A percentile compares a stretch with the other conserved stretches of the same genome.
Evolutionary conservation across 2,797 vertebrate species (phyloP).

Genomic region (Eupleurogrammus muticus): DNA sequence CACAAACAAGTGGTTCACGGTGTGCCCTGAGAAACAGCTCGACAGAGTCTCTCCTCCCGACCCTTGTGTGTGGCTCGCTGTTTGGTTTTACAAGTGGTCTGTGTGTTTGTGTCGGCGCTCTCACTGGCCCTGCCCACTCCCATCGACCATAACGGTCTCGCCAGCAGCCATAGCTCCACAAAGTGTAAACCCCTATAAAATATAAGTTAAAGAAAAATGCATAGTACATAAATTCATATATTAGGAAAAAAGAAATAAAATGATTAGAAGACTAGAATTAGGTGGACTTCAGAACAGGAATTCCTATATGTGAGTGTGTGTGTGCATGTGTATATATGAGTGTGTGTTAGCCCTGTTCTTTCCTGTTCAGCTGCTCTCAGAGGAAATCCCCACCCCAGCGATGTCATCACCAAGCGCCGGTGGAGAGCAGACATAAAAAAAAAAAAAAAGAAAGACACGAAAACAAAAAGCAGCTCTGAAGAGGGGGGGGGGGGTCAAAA

Average conservation of each 20-base stretch:
- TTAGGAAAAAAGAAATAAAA: slow-evolving; percentile 47
- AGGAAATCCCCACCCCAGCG: slow-evolving; percentile 29
- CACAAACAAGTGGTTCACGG: slow-evolving; percentile 62
- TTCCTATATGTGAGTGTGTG: slow-evolving; percentile 27
- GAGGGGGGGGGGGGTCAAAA: slow-evolving; percentile 27
- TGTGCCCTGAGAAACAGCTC: slow-evolving; percentile 76
- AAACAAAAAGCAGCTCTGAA: slow-evolving; percentile 17
- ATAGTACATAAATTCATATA: slow-evolving; percentile 66
- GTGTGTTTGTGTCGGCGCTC: slow-evolving; percentile 22
- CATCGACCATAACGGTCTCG: slow-evolving; percentile 46
- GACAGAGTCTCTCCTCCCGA: slow-evolving; percentile 2
- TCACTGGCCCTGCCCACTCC: background rate
- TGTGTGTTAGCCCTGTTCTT: slow-evolving; percentile 17
- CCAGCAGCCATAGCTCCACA: slow-evolving; percentile 56
- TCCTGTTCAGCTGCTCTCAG: slow-evolving; percentile 22
- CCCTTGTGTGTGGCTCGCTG: slow-evolving; percentile 11
- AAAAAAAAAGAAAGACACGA: background rate
- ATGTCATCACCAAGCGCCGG: slow-evolving; percentile 28
- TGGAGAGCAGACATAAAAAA: slow-evolving; percentile 7
- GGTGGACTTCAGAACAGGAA: slow-evolving; percentile 5
- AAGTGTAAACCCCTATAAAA: slow-evolving; percentile 68
- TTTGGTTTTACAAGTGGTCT: slow-evolving; percentile 33
- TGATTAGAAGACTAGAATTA: slow-evolving; percentile 51
- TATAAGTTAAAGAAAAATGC: slow-evolving; percentile 75
- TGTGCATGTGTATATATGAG: slow-evolving; percentile 18